Conservation (phyloP, 2,888 invertebrate genomes). For the Drosophila anomelani region DNA sequence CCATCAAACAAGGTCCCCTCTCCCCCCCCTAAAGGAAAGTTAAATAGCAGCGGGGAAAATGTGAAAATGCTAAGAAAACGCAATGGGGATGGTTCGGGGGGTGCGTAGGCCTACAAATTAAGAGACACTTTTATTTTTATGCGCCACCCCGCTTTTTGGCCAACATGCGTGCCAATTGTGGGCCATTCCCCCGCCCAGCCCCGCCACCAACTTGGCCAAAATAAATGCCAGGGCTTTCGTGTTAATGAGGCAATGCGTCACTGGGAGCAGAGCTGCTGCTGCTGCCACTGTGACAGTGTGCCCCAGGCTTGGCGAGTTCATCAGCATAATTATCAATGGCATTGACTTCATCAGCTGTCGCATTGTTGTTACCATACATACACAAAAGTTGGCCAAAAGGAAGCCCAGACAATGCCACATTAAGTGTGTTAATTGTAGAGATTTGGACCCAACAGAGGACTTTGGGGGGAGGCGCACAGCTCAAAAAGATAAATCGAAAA, state of each 20-base stretch:
- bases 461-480: slow-evolving; percentile 14
- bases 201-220: slow-evolving; percentile 21
- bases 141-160: slow-evolving; percentile 14
- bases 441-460: slow-evolving; percentile 54
- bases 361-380: slow-evolving; percentile 55
- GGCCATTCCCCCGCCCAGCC: neutral
- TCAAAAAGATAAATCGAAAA: slow-evolving; percentile 77
- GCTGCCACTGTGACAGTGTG: slow-evolving; percentile 1
- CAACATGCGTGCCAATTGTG: slow-evolving; percentile 74
- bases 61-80: slow-evolving; percentile 12
- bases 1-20: slow-evolving; percentile 24
- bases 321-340: slow-evolving; percentile 77
- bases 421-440: slow-evolving; percentile 78
- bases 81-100: too few relatives aligned
- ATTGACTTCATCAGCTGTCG: slow-evolving; percentile 77
- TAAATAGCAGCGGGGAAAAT: slow-evolving; percentile 27
- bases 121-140: slow-evolving; percentile 68
- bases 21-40: neutral
- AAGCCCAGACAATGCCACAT: slow-evolving; percentile 57
- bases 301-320: slow-evolving; percentile 66
- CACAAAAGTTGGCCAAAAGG: slow-evolving; percentile 11
- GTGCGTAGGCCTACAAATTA: slow-evolving; percentile 61
- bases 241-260: slow-evolving; percentile 79
- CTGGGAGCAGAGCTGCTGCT: slow-evolving; percentile 47
- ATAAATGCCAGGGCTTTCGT: slow-evolving; percentile 70